phyloP scores from a whole-genome alignment of 2,888 invertebrate genomes.

The Gasteruption jaculator region DNA sequence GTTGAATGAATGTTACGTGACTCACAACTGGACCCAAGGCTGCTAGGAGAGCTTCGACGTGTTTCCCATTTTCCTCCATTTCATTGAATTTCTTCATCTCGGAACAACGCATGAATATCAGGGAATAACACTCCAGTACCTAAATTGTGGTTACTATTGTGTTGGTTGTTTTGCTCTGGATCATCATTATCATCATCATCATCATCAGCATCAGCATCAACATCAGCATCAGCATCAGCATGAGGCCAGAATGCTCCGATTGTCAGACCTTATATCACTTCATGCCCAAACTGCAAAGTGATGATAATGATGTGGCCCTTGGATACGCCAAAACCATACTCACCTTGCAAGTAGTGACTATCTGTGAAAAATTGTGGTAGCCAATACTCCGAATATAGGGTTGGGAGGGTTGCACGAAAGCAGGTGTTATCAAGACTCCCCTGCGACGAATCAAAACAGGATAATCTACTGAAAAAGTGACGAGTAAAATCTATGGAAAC shows the following conservation, averaged over 20 bases:
- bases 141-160: no score
- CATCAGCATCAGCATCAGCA: no score
- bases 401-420: slow-evolving; percentile 1
- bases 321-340: not conserved
- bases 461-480: no score
- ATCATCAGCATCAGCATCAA: no score
- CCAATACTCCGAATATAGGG: slow-evolving; percentile 10
- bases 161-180: no score
- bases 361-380: slow-evolving; percentile 17
- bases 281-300: no score
- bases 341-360: slow-evolving; percentile 27
- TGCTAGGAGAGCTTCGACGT: slow-evolving; percentile 19
- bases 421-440: slow-evolving; percentile 13
- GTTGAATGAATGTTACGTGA: slow-evolving; percentile 23
- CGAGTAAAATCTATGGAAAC: no score
- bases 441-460: slow-evolving; percentile 18
- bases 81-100: slow-evolving; percentile 27
- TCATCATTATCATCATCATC: no score
- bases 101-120: slow-evolving; percentile 28
- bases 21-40: slow-evolving; percentile 12
- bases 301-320: no score
- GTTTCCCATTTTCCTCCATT: slow-evolving; percentile 16
- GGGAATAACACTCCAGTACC: slow-evolving; percentile 31
- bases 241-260: no score
- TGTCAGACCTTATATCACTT: no score